phyloP scores from a whole-genome alignment of 2,888 invertebrate genomes.

The Falcaria lacertinaria region DNA sequence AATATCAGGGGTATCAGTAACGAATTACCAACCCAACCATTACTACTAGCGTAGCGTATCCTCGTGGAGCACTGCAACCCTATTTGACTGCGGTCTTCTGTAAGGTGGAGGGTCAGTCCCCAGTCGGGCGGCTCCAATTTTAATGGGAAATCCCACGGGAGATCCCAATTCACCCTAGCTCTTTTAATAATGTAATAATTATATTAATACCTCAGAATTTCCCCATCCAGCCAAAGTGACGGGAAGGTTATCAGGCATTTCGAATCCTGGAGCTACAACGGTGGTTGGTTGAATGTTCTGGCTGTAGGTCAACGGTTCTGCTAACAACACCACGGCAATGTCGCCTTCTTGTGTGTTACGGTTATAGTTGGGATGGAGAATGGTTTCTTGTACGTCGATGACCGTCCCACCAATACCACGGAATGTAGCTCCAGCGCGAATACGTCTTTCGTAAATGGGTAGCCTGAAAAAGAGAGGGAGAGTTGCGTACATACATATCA shows the following conservation, averaged over 20 bases:
- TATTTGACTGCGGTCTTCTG: no score
- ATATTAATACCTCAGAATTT: slow-evolving; percentile 2
- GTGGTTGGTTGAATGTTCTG: slow-evolving; percentile 2
- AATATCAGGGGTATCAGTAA: no score
- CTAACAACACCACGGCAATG: slow-evolving; percentile 8
- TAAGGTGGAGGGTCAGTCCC: no score
- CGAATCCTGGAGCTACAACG: slow-evolving; percentile 5
- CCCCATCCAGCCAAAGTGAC: slow-evolving; percentile 16
- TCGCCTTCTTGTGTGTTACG: slow-evolving; percentile 6
- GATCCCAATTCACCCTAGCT: no score
- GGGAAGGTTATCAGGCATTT: slow-evolving; percentile 7
- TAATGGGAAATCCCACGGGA: no score
- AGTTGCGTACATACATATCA: background rate
- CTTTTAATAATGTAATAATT: background rate
- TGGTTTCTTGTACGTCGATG: background rate
- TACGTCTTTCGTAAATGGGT: slow-evolving; percentile 8
- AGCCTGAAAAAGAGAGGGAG: slow-evolving; percentile 8
- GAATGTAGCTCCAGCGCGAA: slow-evolving; percentile 13
- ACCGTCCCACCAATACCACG: slow-evolving; percentile 13
- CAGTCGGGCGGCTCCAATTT: no score
- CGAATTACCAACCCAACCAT: no score
- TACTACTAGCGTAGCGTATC: no score
- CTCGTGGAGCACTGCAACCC: no score
- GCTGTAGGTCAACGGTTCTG: background rate
- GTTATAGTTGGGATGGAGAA: slow-evolving; percentile 15